Conservation (phyloP, 2,113 vertebrate species). For the Plestiodon gilberti region DNA sequence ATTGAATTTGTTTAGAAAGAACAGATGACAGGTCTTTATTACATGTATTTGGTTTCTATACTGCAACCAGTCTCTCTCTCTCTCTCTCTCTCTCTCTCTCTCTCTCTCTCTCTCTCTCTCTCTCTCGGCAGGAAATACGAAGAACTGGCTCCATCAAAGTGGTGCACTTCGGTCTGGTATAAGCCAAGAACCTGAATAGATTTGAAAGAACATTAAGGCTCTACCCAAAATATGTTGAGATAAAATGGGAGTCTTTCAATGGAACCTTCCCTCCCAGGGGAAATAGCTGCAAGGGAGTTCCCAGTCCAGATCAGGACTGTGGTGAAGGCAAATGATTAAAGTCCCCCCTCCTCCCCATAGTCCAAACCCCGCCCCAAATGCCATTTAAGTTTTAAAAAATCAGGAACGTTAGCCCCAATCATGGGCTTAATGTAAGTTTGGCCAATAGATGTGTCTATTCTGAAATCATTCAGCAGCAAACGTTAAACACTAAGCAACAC, state of each 20-base stretch:
- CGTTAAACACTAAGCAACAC: not conserved
- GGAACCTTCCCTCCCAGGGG: no score
- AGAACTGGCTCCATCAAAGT: conserved; percentile 76
- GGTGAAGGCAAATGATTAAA: no score
- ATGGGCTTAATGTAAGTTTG: no score
- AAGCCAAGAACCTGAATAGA: conserved; percentile 35
- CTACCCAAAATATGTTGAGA: not conserved
- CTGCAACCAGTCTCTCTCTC: conserved; percentile 26
- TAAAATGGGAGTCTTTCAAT: not conserved
- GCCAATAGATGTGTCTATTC: not conserved
- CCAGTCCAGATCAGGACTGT: no score
- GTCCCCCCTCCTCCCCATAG: no score
- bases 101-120: conserved; percentile 45
- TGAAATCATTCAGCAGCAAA: not conserved
- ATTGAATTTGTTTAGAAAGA: not conserved
- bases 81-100: conserved; percentile 35
- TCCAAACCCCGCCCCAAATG: not conserved
- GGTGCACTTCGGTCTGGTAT: conserved; percentile 88
- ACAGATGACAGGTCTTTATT: not conserved
- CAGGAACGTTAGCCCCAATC: rapidly evolving
- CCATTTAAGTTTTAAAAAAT: rapidly evolving
- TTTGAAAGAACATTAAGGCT: not conserved
- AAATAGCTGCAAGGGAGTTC: no score
- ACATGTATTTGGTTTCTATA: not conserved
- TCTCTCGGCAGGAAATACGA: conserved; percentile 68